Percentiles rank a stretch among this genome's conserved stretches.
These are phyloP conservation scores for Oncorhynchus mykiss DNA, from an alignment of 2,113 vertebrate genomes.

Conservation along the genomic window DNA sequence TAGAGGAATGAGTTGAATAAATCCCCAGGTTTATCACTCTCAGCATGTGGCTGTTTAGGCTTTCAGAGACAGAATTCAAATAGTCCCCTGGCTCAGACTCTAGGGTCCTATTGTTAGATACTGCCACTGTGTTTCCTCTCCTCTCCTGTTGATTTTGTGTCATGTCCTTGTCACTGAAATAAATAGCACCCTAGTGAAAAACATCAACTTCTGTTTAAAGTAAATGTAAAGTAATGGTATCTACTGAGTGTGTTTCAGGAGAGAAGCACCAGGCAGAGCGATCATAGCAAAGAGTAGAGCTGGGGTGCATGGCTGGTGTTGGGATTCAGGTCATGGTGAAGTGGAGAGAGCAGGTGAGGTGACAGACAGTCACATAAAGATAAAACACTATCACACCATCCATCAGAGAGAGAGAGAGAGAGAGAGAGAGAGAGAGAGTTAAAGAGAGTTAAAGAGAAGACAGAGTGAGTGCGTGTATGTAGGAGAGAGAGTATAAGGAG, in stretches of 20 bases:
- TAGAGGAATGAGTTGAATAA: constrained; percentile 49
- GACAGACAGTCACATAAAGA: constrained; percentile 22
- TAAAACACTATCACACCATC: not conserved
- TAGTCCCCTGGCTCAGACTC: constrained; percentile 45
- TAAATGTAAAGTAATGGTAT: too few species aligned
- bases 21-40: constrained; percentile 56
- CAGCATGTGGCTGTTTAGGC: constrained; percentile 57
- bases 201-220: not conserved
- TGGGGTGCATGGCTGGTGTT: not conserved
- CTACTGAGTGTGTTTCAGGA: not conserved
- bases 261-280: not conserved
- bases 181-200: not conserved
- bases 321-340: constrained; percentile 30
- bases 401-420: not conserved
- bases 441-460: too few species aligned
- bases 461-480: too few species aligned
- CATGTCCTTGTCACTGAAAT: not conserved
- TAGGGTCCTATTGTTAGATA: constrained; percentile 58
- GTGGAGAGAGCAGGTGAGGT: constrained; percentile 33
- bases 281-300: not conserved
- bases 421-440: not conserved
- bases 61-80: constrained; percentile 54
- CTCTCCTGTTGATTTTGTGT: constrained; percentile 15
- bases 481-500: too few species aligned
- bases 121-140: constrained; percentile 39